Evolutionary conservation across 2,797 vertebrate genomes (phyloP), one percentile per base, ranked within the genome.

Genomic region (Danio tinwini): DNA sequence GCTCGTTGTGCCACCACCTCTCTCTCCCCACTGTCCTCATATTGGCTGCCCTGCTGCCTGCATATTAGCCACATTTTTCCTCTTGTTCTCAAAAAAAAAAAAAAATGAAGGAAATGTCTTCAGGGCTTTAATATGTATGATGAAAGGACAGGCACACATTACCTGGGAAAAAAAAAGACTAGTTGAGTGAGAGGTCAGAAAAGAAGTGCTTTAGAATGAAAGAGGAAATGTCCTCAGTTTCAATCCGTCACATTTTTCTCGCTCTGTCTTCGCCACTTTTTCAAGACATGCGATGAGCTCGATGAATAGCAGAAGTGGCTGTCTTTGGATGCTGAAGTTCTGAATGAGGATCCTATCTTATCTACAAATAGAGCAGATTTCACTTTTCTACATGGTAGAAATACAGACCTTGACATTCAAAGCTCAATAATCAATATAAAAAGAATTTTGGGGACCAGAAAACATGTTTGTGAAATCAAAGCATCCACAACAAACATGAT

Each of bases 51-150:
- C 81, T 81, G 53, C 67, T 73, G 81, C 81, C 81, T 84, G 71
- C 75, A 86, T 83, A 86, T 86, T 86, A 86, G 78, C 74, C 71
- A 71, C 83, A 83, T 81, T 86, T 86, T 80, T 86, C 79, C 81
- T 86, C 74, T 58, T 42, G 5, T 45, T 21, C 74, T 69, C 49
- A 42, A 56, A 81, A 76, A 84, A 81, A 42, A 56, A 81, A 76
- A 84, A 81, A 76, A 29, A 13, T 11, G 10, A 7, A 19, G 16
- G 39, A 81, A 78, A 76, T 73, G 83, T 81, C 81, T 83, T 62
- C 50, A 17, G 85, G 85, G 71, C 78, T 79, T 74, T 83, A 83
- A 53, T 63, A 77, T 61, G 21, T 73, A 68, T 78, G 72, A 86
- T 83, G 76, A 84, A 83, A 82, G 85, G 75, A 83, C 72, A 65